Percentiles rank a stretch among this genome's conserved stretches.
These are phyloP conservation scores for Chloroclysta siterata DNA, from an alignment of 2,888 invertebrate species.

Conservation along the genomic window DNA sequence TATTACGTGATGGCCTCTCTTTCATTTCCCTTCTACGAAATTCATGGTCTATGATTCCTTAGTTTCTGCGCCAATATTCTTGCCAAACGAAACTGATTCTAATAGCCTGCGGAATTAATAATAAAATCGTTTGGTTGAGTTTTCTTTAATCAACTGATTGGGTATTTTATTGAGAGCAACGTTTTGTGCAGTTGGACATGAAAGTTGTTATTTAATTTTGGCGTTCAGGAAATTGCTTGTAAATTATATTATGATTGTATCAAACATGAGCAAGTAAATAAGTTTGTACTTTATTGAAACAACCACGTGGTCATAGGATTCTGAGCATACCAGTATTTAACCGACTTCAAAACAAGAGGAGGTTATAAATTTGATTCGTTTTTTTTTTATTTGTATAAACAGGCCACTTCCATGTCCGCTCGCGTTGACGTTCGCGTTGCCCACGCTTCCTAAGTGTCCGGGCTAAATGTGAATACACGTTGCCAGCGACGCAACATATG, in stretches of 20 bases:
- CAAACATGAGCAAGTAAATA: neutral
- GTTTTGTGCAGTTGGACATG: slow-evolving; percentile 20
- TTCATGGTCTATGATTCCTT: slow-evolving; percentile 33
- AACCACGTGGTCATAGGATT: too few species aligned
- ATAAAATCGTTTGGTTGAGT: slow-evolving; percentile 4
- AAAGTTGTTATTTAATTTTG: slow-evolving; percentile 23
- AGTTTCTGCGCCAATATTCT: neutral
- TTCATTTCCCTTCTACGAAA: slow-evolving; percentile 41
- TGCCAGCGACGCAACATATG: too few species aligned
- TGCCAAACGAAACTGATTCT: slow-evolving; percentile 3
- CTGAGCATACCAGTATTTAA: too few species aligned
- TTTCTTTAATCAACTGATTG: slow-evolving; percentile 47
- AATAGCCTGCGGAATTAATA: neutral
- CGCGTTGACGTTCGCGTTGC: too few species aligned
- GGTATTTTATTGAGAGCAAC: slow-evolving; percentile 26
- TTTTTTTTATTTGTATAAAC: too few species aligned
- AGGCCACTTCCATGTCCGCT: too few species aligned
- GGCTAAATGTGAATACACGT: too few species aligned
- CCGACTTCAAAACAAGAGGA: too few species aligned
- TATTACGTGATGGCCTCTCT: slow-evolving; percentile 37
- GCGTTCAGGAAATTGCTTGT: slow-evolving; percentile 19
- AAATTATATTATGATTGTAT: slow-evolving; percentile 1
- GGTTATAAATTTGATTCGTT: too few species aligned
- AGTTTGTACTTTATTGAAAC: neutral
- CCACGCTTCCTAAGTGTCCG: too few species aligned